These are phyloP conservation scores for Hirtodrosophila histrioides DNA, from an alignment of 2,888 invertebrate species.

Conservation along the genomic window DNA sequence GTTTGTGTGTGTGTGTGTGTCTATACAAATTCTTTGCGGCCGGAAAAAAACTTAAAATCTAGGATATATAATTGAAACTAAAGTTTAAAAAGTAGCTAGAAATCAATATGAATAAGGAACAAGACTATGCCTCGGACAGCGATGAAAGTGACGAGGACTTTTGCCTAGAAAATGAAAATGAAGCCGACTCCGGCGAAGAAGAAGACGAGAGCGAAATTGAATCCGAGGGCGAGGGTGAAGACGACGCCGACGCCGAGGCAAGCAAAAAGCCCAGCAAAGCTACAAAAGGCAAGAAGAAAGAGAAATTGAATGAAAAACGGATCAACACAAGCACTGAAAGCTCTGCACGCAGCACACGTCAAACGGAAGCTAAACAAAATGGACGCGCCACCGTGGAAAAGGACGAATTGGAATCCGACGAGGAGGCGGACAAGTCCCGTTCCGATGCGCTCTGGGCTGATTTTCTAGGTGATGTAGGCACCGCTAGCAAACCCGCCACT, in stretches of 20 bases:
- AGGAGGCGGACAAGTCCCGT: conserved; percentile 88
- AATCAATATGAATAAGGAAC: conserved; percentile 82
- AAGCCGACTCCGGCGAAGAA: conserved; percentile 43
- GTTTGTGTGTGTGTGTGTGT: conserved; percentile 11
- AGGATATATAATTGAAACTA: not conserved
- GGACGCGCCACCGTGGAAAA: conserved; percentile 67
- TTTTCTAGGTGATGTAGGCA: conserved; percentile 89
- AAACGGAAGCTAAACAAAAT: conserved; percentile 40
- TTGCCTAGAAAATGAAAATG: conserved; percentile 87
- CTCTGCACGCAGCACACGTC: conserved; percentile 62
- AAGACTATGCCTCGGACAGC: conserved; percentile 87
- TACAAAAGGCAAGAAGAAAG: conserved; percentile 34
- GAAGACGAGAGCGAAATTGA: conserved; percentile 35
- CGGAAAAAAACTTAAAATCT: conserved; percentile 18
- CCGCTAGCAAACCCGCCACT: conserved; percentile 22
- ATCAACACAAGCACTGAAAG: conserved; percentile 2
- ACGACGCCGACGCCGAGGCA: conserved; percentile 16
- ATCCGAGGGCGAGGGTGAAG: conserved; percentile 40
- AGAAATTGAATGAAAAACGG: conserved; percentile 18
- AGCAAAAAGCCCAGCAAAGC: conserved; percentile 21
- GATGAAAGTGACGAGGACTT: conserved; percentile 93
- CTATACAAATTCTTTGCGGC: conserved; percentile 12
- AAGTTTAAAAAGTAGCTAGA: not conserved
- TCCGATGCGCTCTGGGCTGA: conserved; percentile 92
- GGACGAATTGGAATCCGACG: conserved; percentile 82